Evolutionary conservation across 2,888 invertebrate species (phyloP), one percentile per base, ranked within the genome.

Genomic region (Ennomos quercinarius): DNA sequence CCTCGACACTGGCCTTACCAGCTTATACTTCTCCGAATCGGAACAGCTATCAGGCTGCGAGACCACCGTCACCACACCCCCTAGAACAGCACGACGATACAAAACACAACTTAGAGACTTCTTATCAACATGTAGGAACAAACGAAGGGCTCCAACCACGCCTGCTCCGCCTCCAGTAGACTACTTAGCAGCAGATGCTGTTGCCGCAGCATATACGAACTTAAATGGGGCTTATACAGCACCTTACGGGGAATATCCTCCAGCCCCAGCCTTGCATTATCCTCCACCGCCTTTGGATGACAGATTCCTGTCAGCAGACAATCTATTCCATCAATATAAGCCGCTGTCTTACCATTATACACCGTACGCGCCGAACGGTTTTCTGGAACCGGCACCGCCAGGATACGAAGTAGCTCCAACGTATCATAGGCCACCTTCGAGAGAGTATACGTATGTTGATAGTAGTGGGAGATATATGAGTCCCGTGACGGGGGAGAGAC

Each of bases 41-140:
- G 97, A 98, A 80, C 96, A 96, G 82, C 87, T 97, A 12, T 91
- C 95, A 2, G 91, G 94, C 42, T 94, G 94, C 57, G 94, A 93
- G 65, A 93, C 95, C 11, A 93, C 93, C 51, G 95, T 95, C 52
- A 95, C 95, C 53, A 89, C 91, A 0, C 96, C 97, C 0, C 96
- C 96, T 53, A 93, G 97, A 72, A 96, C 97, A 13, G 97, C 96
- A 68, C 94, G 98, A 63, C 95, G 98, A 75, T 98, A 98, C 91
- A 99, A 99, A 87, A 98, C 98, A 3, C 98, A 98, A 82, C 93
- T 98, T 27, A 93, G 98, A 47, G 98, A 99, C 89, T 98, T 98
- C 83, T 91, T 98, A 1, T 98, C 98, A 11, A 98, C 98, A 10
- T 98, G 98, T 81, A 95, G 98, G 64, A 96, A 96, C 65, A 97